phyloP scores from a whole-genome alignment of 2,113 vertebrate species.

The Uropsilus gracilis region DNA sequence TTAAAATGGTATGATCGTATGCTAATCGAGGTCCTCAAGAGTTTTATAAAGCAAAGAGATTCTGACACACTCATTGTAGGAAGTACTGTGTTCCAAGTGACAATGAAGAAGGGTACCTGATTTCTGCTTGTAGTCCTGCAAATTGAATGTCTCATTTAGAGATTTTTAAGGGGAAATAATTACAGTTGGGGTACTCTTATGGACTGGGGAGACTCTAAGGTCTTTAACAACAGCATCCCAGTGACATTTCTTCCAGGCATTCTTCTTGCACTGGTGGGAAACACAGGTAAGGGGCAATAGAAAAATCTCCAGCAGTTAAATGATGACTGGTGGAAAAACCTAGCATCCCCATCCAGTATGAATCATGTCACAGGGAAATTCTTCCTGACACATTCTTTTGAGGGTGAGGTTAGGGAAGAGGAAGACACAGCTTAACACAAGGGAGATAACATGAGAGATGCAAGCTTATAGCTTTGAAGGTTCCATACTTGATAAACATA shows the following conservation, averaged over 20 bases:
- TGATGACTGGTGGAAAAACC: not conserved
- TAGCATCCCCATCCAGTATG: not conserved
- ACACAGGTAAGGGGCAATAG: not conserved
- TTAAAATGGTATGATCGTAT: not conserved
- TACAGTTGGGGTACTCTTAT: not conserved
- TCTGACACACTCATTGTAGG: not conserved
- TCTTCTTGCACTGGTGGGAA: not conserved
- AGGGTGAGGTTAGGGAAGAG: not conserved
- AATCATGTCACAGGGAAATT: not conserved
- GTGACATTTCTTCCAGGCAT: not conserved
- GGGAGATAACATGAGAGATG: not conserved
- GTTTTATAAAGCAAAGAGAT: not conserved
- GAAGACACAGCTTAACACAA: not conserved
- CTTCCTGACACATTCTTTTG: not conserved
- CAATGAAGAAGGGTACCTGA: not conserved
- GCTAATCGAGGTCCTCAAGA: not conserved
- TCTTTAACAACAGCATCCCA: not conserved
- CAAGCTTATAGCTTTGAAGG: constrained; percentile 15
- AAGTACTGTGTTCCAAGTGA: not conserved
- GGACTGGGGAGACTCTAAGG: not conserved
- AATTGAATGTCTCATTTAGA: not conserved
- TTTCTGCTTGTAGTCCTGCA: not conserved
- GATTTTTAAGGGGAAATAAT: not conserved
- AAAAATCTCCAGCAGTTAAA: not conserved
- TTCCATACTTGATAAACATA: not conserved